Base-by-base conservation (phyloP, 1,140 invertebrate genomes). In the Papilio machaon region DNA sequence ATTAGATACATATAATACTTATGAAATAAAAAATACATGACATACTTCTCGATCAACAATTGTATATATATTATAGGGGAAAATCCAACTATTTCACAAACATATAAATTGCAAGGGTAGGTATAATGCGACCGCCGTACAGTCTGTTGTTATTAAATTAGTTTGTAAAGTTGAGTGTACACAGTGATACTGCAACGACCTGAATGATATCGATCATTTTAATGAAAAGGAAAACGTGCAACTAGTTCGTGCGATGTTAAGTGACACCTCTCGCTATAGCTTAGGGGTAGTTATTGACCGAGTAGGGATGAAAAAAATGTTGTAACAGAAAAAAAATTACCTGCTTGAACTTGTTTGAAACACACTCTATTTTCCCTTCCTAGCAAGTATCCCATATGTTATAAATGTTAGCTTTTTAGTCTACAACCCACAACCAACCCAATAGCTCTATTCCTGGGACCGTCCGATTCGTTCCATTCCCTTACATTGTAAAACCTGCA, bases 81-180 rank as follows among this genome's bases (percentile, higher is more conserved):
- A 64, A 64, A 64, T 13, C 19, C 23, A 23, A 64, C 23, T 6
- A 38, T 70, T 70, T 5, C 30, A 70, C 8, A 67, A 35, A 67
- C 23, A 30, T 30, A 30, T 35, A 67, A 35, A 67, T 35, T 35
- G 10, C 30, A 35, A 67, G 35, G 64, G 13, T 70, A 70, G 64
- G 13, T 70, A 70, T 70, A 64, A 64, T 38, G 30, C 60, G 23
- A 19, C 64, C 23, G 23, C 64, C 64, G 64, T 30, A 15, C 19
- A 35, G 64, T 70, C 64, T 70, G 30, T 60, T 10, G 58, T 70
- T 70, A 70, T 30, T 70, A 70, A 70, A 70, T 70, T 70, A 70
- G 5, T 70, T 70, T 70, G 11, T 70, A 70, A 70, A 35, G 64
- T 11, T 70, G 30, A 70, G 23, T 58, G 17, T 19, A 58, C 54